These are phyloP conservation scores for Brenthis ino DNA, from an alignment of 2,888 invertebrate genomes.

Conservation along the genomic window DNA sequence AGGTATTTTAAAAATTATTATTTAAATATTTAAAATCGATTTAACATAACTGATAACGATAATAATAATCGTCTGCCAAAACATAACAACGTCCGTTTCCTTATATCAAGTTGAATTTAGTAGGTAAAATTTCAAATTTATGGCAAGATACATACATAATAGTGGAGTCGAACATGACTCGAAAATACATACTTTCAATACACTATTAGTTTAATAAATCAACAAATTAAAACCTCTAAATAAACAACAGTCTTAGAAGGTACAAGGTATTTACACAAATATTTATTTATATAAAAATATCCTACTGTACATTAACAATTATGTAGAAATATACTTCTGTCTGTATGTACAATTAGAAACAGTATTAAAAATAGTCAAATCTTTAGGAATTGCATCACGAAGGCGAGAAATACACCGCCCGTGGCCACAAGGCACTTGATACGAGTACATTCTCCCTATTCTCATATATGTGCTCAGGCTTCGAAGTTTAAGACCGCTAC, in stretches of 20 bases:
- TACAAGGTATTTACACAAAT: constrained; percentile 80
- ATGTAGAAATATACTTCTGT: constrained; percentile 75
- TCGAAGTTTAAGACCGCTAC: not conserved
- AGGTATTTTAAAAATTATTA: constrained; percentile 1
- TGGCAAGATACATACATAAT: constrained; percentile 30
- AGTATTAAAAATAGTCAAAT: constrained; percentile 78
- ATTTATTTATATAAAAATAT: constrained; percentile 72
- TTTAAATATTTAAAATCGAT: not conserved
- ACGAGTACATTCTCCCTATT: constrained; percentile 2
- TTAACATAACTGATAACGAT: not conserved
- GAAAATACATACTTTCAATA: constrained; percentile 75
- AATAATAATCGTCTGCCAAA: constrained; percentile 6
- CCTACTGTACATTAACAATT: constrained; percentile 80
- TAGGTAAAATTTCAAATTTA: constrained; percentile 16
- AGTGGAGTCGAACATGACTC: constrained; percentile 61
- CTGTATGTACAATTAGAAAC: constrained; percentile 75
- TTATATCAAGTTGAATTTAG: not conserved
- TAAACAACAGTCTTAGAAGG: constrained; percentile 81
- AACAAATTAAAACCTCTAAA: constrained; percentile 79
- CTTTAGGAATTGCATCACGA: constrained; percentile 64
- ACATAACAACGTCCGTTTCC: not conserved
- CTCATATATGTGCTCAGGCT: not conserved
- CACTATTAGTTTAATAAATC: constrained; percentile 66
- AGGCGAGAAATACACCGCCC: constrained; percentile 52
- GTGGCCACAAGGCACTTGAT: constrained; percentile 49